Conservation (phyloP, 2,888 invertebrate genomes). For the Ennomos fuscantarius region DNA sequence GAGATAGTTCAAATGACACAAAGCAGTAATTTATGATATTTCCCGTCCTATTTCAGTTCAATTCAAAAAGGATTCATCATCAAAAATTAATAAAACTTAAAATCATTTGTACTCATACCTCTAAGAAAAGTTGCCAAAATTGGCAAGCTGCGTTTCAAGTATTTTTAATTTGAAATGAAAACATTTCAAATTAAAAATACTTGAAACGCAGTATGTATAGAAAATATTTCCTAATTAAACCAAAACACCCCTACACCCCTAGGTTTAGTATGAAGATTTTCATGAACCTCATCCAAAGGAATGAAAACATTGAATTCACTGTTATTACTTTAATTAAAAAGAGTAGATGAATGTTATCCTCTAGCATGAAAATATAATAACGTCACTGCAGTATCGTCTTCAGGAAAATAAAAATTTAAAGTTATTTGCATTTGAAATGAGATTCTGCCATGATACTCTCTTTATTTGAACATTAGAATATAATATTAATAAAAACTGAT, state of each 20-base stretch:
- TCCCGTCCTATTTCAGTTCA: too few relatives aligned
- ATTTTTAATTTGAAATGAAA: too few relatives aligned
- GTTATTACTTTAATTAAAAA: conserved; percentile 27
- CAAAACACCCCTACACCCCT: conserved; percentile 3
- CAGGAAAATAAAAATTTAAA: conserved; percentile 14
- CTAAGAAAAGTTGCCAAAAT: too few relatives aligned
- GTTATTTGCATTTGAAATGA: conserved; percentile 34
- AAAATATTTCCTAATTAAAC: too few relatives aligned
- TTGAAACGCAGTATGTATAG: too few relatives aligned
- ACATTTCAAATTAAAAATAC: too few relatives aligned
- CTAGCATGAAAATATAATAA: conserved; percentile 16
- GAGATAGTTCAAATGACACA: too few relatives aligned
- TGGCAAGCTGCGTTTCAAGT: too few relatives aligned
- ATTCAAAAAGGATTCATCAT: too few relatives aligned
- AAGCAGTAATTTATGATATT: too few relatives aligned
- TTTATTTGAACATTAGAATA: conserved; percentile 19
- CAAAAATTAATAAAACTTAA: too few relatives aligned
- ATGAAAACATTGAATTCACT: conserved; percentile 9
- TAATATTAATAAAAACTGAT: conserved; percentile 17
- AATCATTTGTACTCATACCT: too few relatives aligned
- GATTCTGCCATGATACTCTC: conserved; percentile 17
- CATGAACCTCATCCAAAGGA: conserved; percentile 15
- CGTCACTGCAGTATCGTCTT: background rate
- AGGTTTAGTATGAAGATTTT: conserved; percentile 5
- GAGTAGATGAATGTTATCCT: conserved; percentile 8